Base-by-base conservation (phyloP, 2,797 vertebrate species). In the Malurus splendens region DNA sequence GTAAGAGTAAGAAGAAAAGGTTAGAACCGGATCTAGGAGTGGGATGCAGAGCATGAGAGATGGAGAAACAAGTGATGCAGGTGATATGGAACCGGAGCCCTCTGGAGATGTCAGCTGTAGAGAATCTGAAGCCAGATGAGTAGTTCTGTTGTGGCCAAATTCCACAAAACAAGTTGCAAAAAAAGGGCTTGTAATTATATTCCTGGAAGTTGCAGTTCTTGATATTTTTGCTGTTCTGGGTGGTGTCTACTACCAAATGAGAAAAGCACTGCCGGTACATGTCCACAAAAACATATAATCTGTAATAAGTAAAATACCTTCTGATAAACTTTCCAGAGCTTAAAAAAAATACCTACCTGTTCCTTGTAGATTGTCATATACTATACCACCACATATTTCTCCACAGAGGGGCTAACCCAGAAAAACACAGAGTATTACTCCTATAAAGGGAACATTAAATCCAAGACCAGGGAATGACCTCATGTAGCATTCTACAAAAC, bases 391-490 rank as follows among this genome's bases (percentile, higher is more conserved):
- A 84, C 12, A 52, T 20, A 67, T 2, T 67, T 14, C 32, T 48
- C 28, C 66, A 74, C 11, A 82, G 50, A 57, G 25, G 32, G 61
- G 23, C 61, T 89, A 81, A 87, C 45, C 7, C 59, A 76, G 65
- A 92, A 73, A 93, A 86, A 84, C 36, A 84, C 13, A 70, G 30
- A 0, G 0, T 56, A 61, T 60, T 2, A 2, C n/a, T 89, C 72
- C 82, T 87, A 62, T 39, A 71, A 73, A 67, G 45, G 71, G 52
- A 77, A 47, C 47, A 54, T 54, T 60, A 92, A 77, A 74, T 54
- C 54, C 71, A 93, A 90, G 88, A 87, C 47, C 32, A 78, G 44
- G 24, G 38, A 25, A 66, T 44, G 54, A 72, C 73, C 39, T 73
- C 50, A 38, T 2, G 2, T 33, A 47, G 45, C 42, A 56, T 47